Percentiles rank a stretch among this genome's conserved stretches.
Conservation (phyloP, 2,797 vertebrate genomes). For the Tragopan temminckii region DNA sequence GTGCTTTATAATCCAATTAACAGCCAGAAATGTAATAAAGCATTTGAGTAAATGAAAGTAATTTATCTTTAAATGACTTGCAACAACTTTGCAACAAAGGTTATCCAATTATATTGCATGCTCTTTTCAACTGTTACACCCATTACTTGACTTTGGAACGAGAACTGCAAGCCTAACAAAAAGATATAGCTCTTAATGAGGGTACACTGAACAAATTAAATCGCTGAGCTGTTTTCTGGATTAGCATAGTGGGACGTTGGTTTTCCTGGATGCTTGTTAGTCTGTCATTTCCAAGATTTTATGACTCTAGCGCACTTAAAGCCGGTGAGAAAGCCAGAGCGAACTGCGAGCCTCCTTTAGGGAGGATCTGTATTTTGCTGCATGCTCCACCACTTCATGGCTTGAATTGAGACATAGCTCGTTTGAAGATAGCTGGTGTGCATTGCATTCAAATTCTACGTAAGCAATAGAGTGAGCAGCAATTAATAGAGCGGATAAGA, state of each 20-base stretch:
- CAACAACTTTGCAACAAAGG: background rate
- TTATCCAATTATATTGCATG: fast-evolving
- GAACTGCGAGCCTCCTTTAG: background rate
- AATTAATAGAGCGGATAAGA: no score
- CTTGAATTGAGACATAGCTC: no score
- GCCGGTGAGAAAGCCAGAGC: background rate
- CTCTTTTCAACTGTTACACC: background rate
- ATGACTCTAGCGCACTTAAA: background rate
- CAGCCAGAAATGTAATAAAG: background rate
- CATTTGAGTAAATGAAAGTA: background rate
- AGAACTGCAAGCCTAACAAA: background rate
- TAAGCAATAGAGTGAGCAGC: no score
- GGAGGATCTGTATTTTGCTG: no score
- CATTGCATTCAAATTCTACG: no score
- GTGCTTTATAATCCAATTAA: conserved; percentile 33
- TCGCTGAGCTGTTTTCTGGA: background rate
- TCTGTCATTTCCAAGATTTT: background rate
- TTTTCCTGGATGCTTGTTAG: background rate
- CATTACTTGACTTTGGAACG: background rate
- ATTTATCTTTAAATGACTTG: background rate
- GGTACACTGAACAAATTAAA: background rate
- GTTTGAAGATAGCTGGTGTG: no score
- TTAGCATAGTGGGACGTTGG: background rate
- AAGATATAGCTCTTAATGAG: background rate
- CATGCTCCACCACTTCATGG: no score